Conservation (phyloP, 2,797 vertebrate genomes). For the Lagorchestes hirsutus region DNA sequence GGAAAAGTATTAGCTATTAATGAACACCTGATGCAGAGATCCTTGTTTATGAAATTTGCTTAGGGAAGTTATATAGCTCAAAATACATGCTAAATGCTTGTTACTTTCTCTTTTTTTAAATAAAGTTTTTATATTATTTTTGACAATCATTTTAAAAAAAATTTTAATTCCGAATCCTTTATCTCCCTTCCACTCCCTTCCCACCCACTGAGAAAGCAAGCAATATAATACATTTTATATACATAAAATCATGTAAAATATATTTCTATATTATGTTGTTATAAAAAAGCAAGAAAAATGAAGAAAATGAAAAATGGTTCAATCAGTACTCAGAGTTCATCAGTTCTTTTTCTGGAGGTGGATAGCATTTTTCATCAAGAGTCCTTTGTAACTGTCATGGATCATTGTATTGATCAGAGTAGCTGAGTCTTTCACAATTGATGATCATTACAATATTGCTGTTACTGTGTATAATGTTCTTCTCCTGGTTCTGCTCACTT, state of each 20-base stretch:
- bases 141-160: too few species aligned
- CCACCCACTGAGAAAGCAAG: background rate
- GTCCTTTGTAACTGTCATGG: too few species aligned
- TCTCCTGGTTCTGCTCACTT: too few species aligned
- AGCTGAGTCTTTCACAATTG: too few species aligned
- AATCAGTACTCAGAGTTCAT: background rate
- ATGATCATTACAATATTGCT: too few species aligned
- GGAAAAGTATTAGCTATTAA: background rate
- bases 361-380: background rate
- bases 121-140: too few species aligned
- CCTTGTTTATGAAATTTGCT: background rate
- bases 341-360: background rate
- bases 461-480: too few species aligned
- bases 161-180: background rate
- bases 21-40: background rate
- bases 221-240: background rate
- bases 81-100: background rate
- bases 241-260: background rate
- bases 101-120: too few species aligned
- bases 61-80: background rate
- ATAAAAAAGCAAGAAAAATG: background rate
- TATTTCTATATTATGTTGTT: background rate
- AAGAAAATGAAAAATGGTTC: background rate
- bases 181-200: background rate
- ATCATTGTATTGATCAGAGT: too few species aligned